Conservation (phyloP, 2,888 invertebrate species). For the Trichogramma dendrolimi region DNA sequence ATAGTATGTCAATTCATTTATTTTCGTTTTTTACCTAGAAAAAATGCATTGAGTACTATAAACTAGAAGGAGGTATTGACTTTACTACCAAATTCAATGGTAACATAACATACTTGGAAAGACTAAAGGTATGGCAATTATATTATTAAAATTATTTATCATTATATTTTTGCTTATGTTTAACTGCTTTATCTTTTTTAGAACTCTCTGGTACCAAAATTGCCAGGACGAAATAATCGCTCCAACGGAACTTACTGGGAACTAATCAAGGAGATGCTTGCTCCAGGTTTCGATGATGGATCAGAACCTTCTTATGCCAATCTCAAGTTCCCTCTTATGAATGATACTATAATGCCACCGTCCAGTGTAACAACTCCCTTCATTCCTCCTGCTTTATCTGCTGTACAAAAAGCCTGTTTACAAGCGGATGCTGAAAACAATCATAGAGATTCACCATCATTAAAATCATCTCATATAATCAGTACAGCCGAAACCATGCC, state of each 20-base stretch:
- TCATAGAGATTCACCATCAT: not conserved
- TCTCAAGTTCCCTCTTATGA: slow-evolving; percentile 64
- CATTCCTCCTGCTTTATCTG: slow-evolving; percentile 58
- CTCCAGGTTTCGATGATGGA: slow-evolving; percentile 66
- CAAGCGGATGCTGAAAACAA: slow-evolving; percentile 14
- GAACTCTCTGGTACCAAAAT: slow-evolving; percentile 73
- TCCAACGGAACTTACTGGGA: slow-evolving; percentile 76
- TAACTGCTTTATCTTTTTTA: slow-evolving; percentile 26
- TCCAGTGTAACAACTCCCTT: slow-evolving; percentile 63
- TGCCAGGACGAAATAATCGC: slow-evolving; percentile 73
- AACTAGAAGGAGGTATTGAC: slow-evolving; percentile 64
- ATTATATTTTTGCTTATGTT: slow-evolving; percentile 1
- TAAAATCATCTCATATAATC: slow-evolving; percentile 20
- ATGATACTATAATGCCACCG: slow-evolving; percentile 73
- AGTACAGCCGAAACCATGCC: slow-evolving; percentile 41
- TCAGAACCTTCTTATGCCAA: slow-evolving; percentile 60
- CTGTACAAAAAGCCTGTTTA: slow-evolving; percentile 44
- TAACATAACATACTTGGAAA: slow-evolving; percentile 76
- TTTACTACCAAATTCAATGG: slow-evolving; percentile 67
- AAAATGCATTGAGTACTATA: slow-evolving; percentile 80
- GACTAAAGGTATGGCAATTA: slow-evolving; percentile 61
- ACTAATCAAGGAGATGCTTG: slow-evolving; percentile 71
- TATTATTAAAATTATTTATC: slow-evolving; percentile 5
- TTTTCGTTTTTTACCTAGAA: slow-evolving; percentile 51
- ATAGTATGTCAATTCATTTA: slow-evolving; percentile 1